Evolutionary conservation across 2,113 vertebrate species (phyloP), one percentile per base, ranked within the genome.

Genomic region (Anser cygnoides): DNA sequence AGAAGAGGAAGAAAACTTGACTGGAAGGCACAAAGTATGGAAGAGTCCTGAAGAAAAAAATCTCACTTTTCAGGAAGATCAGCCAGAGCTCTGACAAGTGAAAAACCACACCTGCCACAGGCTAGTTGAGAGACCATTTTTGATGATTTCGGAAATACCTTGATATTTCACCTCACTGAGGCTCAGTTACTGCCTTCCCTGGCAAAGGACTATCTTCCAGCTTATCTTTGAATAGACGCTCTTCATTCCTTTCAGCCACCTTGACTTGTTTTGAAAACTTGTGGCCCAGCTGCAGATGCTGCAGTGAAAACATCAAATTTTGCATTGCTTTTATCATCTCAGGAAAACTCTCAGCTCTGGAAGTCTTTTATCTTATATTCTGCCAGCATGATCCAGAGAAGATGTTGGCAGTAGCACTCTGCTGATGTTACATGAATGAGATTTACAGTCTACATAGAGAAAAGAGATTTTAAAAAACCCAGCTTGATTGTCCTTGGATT

Each of bases 301-400:
- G 26, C 33, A 81, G 85, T 94, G 90, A 95, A 95, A 95, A 33
- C 72, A 96, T 82, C 59, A 88, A 84, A 81, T 90, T 92, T 86
- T 93, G 8, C 43, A 89, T 43, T 59, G 35, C 46, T 94, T 96
- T 95, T 44, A 85, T 94, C 52, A 46, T 78, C 43, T 90, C 65
- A 78, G 52, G 39, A 93, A 92, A 80, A 52, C 19, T 80, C 44
- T 79, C 29, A 72, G 23, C 10, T 87, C 57, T 89, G 52, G 7
- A 87, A 81, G 39, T 67, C 85, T 88, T 91, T 94, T 71, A 55
- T 77, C 78, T 91, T 70, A 33, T 46, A 31, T 84, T 90, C 52
- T 90, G 13, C 39, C 85, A 81, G 85, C 75, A 78, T 44, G 65
- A 90, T 52, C 35, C 76, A 76, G 31, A 81, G 37, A 84, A 95